Evolutionary conservation across 2,797 vertebrate genomes (phyloP).

Genomic region (Lutjanus argentimaculatus): DNA sequence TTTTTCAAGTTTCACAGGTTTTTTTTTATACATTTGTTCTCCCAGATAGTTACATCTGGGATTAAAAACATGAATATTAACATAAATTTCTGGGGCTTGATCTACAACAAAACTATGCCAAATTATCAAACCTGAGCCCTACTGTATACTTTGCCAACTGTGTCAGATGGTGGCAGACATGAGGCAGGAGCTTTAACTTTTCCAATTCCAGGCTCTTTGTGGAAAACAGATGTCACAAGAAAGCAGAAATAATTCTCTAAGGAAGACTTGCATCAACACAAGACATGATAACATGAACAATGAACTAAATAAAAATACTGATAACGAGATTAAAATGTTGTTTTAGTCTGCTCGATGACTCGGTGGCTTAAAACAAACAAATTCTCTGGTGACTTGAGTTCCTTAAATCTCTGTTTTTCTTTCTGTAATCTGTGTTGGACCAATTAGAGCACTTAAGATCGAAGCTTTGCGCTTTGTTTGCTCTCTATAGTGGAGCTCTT

Average conservation of each 20-base stretch:
- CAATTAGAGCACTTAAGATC: constrained; percentile 50
- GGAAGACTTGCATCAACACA: constrained; percentile 79
- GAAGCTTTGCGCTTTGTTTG: constrained; percentile 36
- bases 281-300: constrained; percentile 66
- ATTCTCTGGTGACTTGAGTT: constrained; percentile 39
- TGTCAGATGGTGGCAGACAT: constrained; percentile 36
- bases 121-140: constrained; percentile 50
- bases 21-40: constrained; percentile 25
- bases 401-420: constrained; percentile 27
- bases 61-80: constrained; percentile 25
- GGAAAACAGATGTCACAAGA: constrained; percentile 86
- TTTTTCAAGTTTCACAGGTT: constrained; percentile 74
- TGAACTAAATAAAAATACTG: constrained; percentile 47
- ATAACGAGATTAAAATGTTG: constrained; percentile 57
- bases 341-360: constrained; percentile 64
- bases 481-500: constrained; percentile 37
- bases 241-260: constrained; percentile 90
- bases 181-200: constrained; percentile 49
- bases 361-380: constrained; percentile 41
- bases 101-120: constrained; percentile 36
- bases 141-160: constrained; percentile 8
- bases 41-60: constrained; percentile 27
- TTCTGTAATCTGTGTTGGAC: constrained; percentile 42
- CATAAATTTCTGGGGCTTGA: constrained; percentile 27
- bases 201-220: constrained; percentile 77